phyloP scores from a whole-genome alignment of 2,113 vertebrate species.

The Rhea pennata region DNA sequence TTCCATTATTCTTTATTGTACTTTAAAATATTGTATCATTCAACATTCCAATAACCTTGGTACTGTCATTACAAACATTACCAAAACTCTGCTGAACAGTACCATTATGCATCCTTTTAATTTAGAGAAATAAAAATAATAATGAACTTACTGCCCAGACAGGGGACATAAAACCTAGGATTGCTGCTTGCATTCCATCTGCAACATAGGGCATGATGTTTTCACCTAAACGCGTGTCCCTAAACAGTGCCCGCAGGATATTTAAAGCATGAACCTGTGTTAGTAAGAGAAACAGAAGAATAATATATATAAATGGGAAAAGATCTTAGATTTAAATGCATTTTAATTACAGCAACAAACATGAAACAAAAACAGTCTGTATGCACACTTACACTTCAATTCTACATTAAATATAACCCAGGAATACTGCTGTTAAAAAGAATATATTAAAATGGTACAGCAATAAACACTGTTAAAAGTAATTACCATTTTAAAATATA shows the following conservation, averaged over 20 bases:
- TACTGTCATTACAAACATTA: not conserved
- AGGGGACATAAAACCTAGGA: conserved; percentile 93
- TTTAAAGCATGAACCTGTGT: conserved; percentile 95
- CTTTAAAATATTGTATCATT: not conserved
- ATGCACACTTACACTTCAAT: not conserved
- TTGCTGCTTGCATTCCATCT: conserved; percentile 89
- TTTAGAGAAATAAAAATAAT: not conserved
- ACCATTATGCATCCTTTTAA: not conserved
- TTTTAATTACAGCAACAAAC: not conserved
- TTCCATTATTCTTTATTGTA: not conserved
- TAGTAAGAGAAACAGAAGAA: not conserved
- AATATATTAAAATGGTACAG: not conserved
- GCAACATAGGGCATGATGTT: conserved; percentile 92
- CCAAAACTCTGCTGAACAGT: not conserved
- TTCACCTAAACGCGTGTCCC: conserved; percentile 93
- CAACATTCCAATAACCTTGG: not conserved
- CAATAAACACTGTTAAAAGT: not conserved
- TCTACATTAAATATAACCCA: not conserved
- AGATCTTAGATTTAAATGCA: not conserved
- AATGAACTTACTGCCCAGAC: conserved; percentile 93
- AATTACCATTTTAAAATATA: not conserved
- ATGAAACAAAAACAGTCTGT: not conserved
- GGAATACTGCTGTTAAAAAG: not conserved
- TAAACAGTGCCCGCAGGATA: conserved; percentile 92
- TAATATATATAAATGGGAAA: not conserved